These are phyloP conservation scores for Troides oblongomaculatus DNA, from an alignment of 2,888 invertebrate species.

Conservation along the genomic window DNA sequence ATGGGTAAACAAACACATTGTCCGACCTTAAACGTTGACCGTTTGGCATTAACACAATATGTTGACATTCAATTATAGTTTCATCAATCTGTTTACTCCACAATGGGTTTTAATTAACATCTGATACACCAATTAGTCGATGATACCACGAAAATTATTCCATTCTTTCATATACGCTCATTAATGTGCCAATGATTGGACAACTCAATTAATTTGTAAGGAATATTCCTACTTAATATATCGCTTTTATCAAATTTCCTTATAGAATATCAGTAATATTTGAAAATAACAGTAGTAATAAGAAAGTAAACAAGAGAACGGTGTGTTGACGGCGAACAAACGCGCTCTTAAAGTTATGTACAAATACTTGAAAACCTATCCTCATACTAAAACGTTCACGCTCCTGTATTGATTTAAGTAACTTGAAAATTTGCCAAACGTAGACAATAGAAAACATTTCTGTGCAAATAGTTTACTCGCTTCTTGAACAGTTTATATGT, in stretches of 20 bases:
- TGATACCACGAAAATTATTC: neutral
- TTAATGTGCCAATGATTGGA: neutral
- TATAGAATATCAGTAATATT: neutral
- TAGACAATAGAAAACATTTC: conserved; percentile 21
- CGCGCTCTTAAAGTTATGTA: conserved; percentile 40
- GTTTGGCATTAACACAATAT: conserved; percentile 17
- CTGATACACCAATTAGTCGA: neutral
- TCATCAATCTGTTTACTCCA: neutral
- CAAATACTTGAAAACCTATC: conserved; percentile 40
- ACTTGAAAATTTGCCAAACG: conserved; percentile 31
- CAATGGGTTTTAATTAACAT: neutral
- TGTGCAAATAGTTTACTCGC: conserved; percentile 11
- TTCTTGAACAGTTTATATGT: conserved; percentile 2
- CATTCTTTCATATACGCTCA: neutral
- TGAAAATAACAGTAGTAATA: conserved; percentile 17
- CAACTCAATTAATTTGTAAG: neutral
- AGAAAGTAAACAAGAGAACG: conserved; percentile 15
- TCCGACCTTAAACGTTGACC: conserved; percentile 7
- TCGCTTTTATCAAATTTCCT: neutral
- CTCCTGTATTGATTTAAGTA: conserved; percentile 35
- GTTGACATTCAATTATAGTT: conserved; percentile 12
- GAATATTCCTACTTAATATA: neutral
- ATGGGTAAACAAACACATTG: conserved; percentile 3
- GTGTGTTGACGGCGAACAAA: conserved; percentile 41
- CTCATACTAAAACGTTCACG: conserved; percentile 39